Evolutionary conservation across 2,113 vertebrate genomes (phyloP).

Genomic region (Etia nguti): DNA sequence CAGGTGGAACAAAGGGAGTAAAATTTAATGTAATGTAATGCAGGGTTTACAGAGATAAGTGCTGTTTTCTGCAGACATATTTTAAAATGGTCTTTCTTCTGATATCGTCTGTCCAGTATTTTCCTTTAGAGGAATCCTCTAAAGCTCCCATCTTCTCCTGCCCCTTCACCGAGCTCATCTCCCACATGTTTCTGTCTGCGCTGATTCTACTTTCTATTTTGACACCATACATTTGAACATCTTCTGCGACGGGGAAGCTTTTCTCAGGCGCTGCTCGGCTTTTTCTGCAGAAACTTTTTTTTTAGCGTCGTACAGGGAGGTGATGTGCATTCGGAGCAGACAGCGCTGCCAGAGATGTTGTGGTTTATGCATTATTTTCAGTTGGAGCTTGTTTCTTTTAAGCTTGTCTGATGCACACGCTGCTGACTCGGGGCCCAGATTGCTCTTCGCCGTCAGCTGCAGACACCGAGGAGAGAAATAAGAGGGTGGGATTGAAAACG

Average conservation of each 20-base stretch:
- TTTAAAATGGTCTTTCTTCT: neutral
- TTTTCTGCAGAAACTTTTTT: neutral
- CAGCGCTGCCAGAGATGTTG: neutral
- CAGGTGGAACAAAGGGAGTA: neutral
- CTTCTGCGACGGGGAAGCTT: neutral
- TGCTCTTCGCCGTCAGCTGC: neutral
- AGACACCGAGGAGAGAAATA: neutral
- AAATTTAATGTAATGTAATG: neutral
- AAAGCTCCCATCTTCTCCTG: neutral
- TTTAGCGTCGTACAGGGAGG: neutral
- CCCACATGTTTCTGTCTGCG: neutral
- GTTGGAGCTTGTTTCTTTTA: neutral
- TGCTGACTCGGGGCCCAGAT: neutral
- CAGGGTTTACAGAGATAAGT: neutral
- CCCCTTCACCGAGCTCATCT: neutral
- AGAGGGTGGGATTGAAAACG: neutral
- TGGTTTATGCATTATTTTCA: slow-evolving; percentile 15
- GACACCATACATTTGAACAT: neutral
- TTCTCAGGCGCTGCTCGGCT: neutral
- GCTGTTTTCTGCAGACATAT: neutral
- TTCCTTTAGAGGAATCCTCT: neutral
- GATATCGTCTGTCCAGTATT: neutral
- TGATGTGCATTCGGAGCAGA: neutral
- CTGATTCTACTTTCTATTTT: neutral
- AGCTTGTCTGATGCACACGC: neutral